Evolutionary conservation across 2,888 invertebrate genomes (phyloP), one percentile per base, ranked within the genome.

Genomic region (Marasmarcha lunaedactyla): DNA sequence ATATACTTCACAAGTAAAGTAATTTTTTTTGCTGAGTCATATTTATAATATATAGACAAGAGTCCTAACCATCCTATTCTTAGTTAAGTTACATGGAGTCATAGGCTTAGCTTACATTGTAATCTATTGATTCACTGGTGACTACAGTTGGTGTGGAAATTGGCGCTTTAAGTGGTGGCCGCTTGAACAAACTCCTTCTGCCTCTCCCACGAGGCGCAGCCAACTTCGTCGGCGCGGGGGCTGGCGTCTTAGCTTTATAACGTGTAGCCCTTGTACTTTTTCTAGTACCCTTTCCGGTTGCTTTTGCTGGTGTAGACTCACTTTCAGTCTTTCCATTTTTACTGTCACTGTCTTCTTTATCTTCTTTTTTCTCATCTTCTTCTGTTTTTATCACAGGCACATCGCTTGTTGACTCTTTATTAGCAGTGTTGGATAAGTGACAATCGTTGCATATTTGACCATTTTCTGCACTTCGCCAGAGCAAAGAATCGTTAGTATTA

Each of bases 401-500:
- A 20, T 20, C 20, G 7, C 20, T 20, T 20, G 20, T 20, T 3
- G 30, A 46, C 27, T 77, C 73, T 46, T 69, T 72, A 35, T 53
- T 56, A 6, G 59, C 59, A 9, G 66, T 59, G 50, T 73, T 74
- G 1, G 87, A 43, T 36, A 88, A 85, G 45, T 89, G 86, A 60
- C 94, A 94, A 38, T 89, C 86, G 57, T 92, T 89, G 58, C 94
- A 94, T 46, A 93, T 85, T 60, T 90, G 90, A 0, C 92, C 92
- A 54, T 87, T 86, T 44, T 90, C 90, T 1, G 89, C 86, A 45
- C 87, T 89, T 14, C 91, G 89, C 94, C 94, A 94, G 43, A 93
- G 78, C 9, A 89, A 73, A 1, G 90, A 90, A 53, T 91, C 90
- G 14, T 84, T 87, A 9, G 87, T 85, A 46, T 86, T 87, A 63